phyloP scores from a whole-genome alignment of 2,113 vertebrate species.

The Leucopsar rothschildi region DNA sequence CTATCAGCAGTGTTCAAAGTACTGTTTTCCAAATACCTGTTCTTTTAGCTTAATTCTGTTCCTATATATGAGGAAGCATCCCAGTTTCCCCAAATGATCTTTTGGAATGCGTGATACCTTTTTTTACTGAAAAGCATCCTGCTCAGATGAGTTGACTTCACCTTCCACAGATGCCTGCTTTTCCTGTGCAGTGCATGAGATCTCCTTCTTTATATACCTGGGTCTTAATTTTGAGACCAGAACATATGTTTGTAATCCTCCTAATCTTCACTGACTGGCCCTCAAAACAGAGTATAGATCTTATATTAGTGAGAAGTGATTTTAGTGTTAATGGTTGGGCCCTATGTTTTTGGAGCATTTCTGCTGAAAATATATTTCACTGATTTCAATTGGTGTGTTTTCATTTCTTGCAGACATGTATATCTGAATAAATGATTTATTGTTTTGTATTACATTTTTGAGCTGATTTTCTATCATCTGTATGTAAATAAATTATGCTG shows the following conservation, averaged over 20 bases:
- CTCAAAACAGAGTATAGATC: not conserved
- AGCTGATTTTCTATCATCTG: conserved; percentile 15
- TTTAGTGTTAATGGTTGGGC: not conserved
- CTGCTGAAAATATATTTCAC: not conserved
- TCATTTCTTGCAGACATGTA: not conserved
- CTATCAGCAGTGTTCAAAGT: not conserved
- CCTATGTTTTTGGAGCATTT: not conserved
- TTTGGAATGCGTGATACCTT: not conserved
- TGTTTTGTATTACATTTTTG: not conserved
- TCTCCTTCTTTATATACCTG: not conserved
- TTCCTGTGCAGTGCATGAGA: not conserved
- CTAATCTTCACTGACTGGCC: not conserved
- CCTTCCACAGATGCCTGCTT: not conserved
- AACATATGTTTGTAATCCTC: not conserved
- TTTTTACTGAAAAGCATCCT: not conserved
- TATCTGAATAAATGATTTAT: not conserved
- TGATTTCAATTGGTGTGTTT: not conserved
- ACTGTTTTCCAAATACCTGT: not conserved
- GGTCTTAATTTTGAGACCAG: not conserved
- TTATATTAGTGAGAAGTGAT: not conserved
- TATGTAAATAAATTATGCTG: not conserved
- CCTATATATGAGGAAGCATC: not conserved
- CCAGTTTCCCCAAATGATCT: not conserved
- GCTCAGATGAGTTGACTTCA: not conserved
- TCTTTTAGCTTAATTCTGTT: not conserved